phyloP scores from a whole-genome alignment of 2,113 vertebrate species.

The Uria lomvia region DNA sequence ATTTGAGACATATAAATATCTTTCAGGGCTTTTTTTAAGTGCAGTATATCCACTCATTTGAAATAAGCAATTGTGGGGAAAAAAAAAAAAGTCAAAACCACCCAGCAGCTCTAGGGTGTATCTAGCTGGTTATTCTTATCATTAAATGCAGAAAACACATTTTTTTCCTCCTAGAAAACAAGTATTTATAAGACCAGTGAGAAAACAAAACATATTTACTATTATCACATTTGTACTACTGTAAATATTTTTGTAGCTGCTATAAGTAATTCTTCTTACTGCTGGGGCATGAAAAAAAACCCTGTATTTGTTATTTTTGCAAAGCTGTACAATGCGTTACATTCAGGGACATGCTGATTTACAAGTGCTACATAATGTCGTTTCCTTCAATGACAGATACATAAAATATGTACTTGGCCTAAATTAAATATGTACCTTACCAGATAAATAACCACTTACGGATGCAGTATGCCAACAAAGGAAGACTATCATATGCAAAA shows the following conservation, averaged over 20 bases:
- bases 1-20: not conserved
- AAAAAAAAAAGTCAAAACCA: not conserved
- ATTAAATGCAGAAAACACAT: not conserved
- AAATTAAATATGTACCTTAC: constrained; percentile 13
- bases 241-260: constrained; percentile 26
- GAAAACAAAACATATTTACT: constrained; percentile 29
- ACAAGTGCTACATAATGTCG: constrained; percentile 19
- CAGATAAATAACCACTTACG: constrained; percentile 9
- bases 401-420: constrained; percentile 17
- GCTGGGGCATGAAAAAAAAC: not conserved
- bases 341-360: constrained; percentile 21
- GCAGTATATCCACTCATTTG: not conserved
- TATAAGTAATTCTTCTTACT: constrained; percentile 3
- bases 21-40: not conserved
- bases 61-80: not conserved
- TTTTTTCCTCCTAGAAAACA: not conserved
- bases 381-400: constrained; percentile 13
- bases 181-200: not conserved
- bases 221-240: not conserved
- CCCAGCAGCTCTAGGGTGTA: not conserved
- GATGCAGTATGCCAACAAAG: not conserved
- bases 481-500: not conserved
- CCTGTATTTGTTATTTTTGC: not conserved
- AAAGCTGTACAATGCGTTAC: not conserved
- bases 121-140: not conserved